These are phyloP conservation scores for Micrastur ruficollis DNA, from an alignment of 2,797 vertebrate genomes.

Conservation along the genomic window DNA sequence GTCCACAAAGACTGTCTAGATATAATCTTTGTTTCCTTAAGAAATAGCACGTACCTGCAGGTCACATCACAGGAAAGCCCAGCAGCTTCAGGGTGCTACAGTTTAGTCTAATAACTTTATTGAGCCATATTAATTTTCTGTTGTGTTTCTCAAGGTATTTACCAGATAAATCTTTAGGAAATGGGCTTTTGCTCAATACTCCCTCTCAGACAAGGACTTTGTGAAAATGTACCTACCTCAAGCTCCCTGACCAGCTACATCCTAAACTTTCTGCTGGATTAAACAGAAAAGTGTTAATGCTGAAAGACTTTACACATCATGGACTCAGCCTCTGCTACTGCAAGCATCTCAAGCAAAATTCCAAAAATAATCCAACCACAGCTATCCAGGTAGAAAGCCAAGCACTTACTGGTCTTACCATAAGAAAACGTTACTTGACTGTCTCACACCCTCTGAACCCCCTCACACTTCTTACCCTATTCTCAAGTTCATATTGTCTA, in stretches of 20 bases:
- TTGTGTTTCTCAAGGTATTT: background rate
- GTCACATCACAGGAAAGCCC: accelerated
- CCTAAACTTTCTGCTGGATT: background rate
- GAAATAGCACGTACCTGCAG: background rate
- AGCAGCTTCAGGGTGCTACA: background rate
- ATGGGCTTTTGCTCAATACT: background rate
- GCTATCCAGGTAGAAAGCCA: background rate
- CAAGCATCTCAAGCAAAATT: background rate
- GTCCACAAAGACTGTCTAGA: background rate
- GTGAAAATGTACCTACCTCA: background rate
- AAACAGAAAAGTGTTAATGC: background rate
- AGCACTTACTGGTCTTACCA: background rate
- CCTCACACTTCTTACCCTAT: background rate
- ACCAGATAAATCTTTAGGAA: background rate
- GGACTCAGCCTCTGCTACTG: background rate
- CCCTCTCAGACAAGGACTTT: background rate
- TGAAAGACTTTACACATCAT: background rate
- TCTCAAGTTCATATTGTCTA: background rate
- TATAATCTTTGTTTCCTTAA: background rate
- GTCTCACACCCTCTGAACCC: background rate
- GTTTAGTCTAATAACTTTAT: background rate
- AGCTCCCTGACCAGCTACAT: background rate
- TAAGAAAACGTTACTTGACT: background rate
- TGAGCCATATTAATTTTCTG: background rate
- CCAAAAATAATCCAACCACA: background rate